Conservation (phyloP, 2,888 invertebrate species). For the Rhingia campestris region DNA sequence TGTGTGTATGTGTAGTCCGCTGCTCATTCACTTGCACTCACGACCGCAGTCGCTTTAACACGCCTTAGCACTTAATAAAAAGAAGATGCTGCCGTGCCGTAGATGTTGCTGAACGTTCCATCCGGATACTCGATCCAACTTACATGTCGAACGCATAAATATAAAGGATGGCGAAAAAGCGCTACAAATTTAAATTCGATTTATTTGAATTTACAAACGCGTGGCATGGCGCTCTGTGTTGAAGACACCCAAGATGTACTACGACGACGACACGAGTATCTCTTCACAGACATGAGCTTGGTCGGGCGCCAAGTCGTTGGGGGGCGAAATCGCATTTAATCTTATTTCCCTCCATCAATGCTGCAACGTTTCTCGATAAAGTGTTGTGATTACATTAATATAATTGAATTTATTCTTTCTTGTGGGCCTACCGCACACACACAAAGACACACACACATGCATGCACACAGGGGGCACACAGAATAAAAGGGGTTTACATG, state of each 20-base stretch:
- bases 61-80: conserved; percentile 26
- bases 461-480: neutral
- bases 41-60: conserved; percentile 24
- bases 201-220: conserved; percentile 53
- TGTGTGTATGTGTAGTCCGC: no score
- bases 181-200: conserved; percentile 55
- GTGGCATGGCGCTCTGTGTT: conserved; percentile 1
- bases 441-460: no score
- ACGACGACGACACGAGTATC: neutral
- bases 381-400: conserved; percentile 60
- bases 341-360: conserved; percentile 43
- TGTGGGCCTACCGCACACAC: conserved; percentile 5
- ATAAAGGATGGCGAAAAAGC: conserved; percentile 1
- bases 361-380: conserved; percentile 59
- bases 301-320: conserved; percentile 20
- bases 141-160: conserved; percentile 14
- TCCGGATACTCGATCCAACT: conserved; percentile 10
- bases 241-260: neutral
- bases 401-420: conserved; percentile 50
- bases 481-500: neutral
- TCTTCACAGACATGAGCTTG: conserved; percentile 16
- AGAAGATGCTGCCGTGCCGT: conserved; percentile 38
- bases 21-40: neutral
- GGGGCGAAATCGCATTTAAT: conserved; percentile 49
- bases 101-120: neutral